Evolutionary conservation across 2,888 invertebrate species (phyloP).

Genomic region (Dasysyrphus tricinctus): DNA sequence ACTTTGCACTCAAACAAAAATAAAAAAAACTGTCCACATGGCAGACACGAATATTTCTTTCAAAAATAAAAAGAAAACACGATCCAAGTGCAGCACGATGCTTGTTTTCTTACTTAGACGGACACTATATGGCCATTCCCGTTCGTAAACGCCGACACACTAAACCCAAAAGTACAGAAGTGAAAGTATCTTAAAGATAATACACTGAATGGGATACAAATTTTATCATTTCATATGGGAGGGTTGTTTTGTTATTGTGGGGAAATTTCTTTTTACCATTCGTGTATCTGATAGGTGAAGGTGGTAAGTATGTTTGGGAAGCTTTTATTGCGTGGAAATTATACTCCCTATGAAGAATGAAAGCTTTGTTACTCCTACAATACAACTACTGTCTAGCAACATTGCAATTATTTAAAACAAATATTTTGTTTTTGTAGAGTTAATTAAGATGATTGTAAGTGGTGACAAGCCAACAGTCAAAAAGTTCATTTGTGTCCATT

Average conservation of each 20-base stretch:
- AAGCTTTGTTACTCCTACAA: conserved; percentile 30
- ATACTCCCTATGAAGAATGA: neutral
- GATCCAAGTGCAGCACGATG: neutral
- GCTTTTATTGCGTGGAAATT: conserved; percentile 45
- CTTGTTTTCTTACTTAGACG: neutral
- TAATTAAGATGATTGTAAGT: neutral
- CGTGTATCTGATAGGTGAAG: no score
- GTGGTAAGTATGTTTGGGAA: neutral
- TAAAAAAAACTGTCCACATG: conserved; percentile 4
- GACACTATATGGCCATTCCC: conserved; percentile 30
- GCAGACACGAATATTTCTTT: neutral
- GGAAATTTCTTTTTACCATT: conserved; percentile 14
- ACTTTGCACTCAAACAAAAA: neutral
- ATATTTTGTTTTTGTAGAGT: neutral
- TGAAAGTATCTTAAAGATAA: conserved; percentile 71
- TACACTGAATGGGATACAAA: conserved; percentile 32
- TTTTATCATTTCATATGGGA: neutral
- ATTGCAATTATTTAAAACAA: conserved; percentile 9
- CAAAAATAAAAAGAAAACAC: neutral
- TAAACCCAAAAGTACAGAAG: conserved; percentile 56
- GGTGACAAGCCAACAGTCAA: neutral
- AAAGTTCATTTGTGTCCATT: no score
- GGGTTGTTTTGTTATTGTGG: conserved; percentile 14
- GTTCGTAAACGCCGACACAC: conserved; percentile 64
- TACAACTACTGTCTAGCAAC: conserved; percentile 45